Conservation (phyloP, 2,113 vertebrate species). For the Sula dactylatra region DNA sequence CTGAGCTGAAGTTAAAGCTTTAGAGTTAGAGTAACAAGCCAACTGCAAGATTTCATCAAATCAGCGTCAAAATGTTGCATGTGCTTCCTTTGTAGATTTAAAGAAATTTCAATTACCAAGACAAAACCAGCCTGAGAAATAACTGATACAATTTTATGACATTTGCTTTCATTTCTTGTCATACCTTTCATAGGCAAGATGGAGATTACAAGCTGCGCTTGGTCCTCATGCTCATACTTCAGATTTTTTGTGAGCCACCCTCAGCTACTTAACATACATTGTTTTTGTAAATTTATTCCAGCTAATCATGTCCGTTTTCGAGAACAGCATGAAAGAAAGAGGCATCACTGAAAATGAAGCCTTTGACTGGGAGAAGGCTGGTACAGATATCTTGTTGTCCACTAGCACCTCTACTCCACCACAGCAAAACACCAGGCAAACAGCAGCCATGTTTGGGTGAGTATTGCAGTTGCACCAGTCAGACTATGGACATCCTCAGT, state of each 20-base stretch:
- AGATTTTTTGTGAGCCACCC: background rate
- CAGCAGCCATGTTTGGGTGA: conserved; percentile 96
- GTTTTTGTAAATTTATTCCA: conserved; percentile 61
- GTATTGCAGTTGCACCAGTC: background rate
- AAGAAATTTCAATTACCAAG: background rate
- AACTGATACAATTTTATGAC: background rate
- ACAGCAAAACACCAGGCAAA: conserved; percentile 93
- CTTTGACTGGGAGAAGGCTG: conserved; percentile 96
- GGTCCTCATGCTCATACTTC: background rate
- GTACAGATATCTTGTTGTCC: conserved; percentile 86
- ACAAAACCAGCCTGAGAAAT: background rate
- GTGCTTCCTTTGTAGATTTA: background rate
- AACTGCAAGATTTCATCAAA: background rate
- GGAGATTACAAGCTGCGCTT: background rate
- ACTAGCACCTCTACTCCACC: conserved; percentile 90
- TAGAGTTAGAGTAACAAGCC: background rate
- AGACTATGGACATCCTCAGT: background rate
- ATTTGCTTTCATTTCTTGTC: background rate
- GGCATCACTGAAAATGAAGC: conserved; percentile 96
- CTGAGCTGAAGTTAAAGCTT: background rate
- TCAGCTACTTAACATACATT: background rate
- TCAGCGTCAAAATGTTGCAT: background rate
- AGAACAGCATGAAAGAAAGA: conserved; percentile 98
- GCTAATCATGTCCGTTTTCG: conserved; percentile 98
- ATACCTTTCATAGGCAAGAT: background rate